Evolutionary conservation across 2,797 vertebrate species (phyloP), one percentile per base, ranked within the genome.

Genomic region (Diplodus sargus): DNA sequence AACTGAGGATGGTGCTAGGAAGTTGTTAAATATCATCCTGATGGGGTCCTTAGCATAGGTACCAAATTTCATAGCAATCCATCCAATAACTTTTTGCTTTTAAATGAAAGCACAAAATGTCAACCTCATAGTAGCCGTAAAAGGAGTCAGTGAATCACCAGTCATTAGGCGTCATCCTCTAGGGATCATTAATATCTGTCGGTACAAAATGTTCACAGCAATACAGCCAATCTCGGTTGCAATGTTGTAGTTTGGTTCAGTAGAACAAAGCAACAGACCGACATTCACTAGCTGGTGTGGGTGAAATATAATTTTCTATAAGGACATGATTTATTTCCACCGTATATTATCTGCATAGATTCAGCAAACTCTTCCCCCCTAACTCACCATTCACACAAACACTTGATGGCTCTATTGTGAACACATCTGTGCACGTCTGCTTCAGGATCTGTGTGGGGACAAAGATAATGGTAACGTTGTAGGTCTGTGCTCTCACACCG

Each of bases 311-410:
- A 15, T 69, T 47, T 56, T 34, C 18, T 16, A 71, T 11, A 13
- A 20, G 34, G 20, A 20, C 17, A 49, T 49, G 20, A 51, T 51
- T 3, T 39, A 28, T 34, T 3, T 16, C 6, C n/a, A 20, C 3
- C 42, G 11, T 25, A 13, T 25, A n/a, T 58, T 56, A 60, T 18
- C 23, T 48, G 45, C 43, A 66, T 45, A 30, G n/a, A 67, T 10
- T 10, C 4, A 30, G 16, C 34, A 62, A 39, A 56, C 22, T 5
- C 10, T 4, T 3, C 1, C 2, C 1, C 15, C 16, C 47, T n/a
- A 75, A 86, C 96, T 94, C 93, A 99, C 98, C 96, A 89, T 98
- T 98, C 25, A 97, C 97, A 79, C 98, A 99, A 83, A 97, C 96
- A 67, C 94, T 97, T 43, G 96, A 96, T 12, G 97, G 97, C 78